Evolutionary conservation across 2,113 vertebrate genomes (phyloP).

Genomic region (Leptosomus discolor): DNA sequence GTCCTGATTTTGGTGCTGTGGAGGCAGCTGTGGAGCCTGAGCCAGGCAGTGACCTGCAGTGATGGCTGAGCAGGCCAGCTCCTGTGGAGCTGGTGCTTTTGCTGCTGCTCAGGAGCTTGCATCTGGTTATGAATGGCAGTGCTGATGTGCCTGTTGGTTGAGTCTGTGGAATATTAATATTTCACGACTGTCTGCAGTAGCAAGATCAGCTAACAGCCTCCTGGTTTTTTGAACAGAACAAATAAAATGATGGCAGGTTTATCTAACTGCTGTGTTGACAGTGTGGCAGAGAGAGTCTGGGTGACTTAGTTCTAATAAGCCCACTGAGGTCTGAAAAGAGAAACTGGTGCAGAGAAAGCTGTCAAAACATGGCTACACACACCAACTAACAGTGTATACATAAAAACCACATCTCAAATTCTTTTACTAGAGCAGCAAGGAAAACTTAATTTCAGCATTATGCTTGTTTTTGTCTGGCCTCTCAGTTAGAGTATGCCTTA

Average conservation of each 20-base stretch:
- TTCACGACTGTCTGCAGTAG: background rate
- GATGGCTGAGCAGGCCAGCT: background rate
- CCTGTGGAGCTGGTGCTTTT: background rate
- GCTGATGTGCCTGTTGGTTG: background rate
- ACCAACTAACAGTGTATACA: background rate
- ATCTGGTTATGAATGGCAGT: background rate
- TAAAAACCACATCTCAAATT: background rate
- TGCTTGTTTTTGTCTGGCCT: background rate
- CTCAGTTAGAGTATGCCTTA: background rate
- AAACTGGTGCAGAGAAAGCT: background rate
- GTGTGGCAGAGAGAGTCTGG: background rate
- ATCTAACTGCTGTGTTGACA: background rate
- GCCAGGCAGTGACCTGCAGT: fast-evolving
- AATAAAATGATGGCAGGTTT: background rate
- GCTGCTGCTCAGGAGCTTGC: background rate
- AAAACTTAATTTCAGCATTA: background rate
- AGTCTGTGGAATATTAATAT: background rate
- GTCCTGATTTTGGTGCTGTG: background rate
- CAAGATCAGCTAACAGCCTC: background rate
- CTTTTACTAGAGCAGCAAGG: background rate
- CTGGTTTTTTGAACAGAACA: background rate
- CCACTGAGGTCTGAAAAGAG: background rate
- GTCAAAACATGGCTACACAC: background rate
- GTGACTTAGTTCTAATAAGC: background rate
- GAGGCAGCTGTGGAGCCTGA: background rate